Percentiles rank a stretch among this genome's conserved stretches.
Evolutionary conservation across 1,140 invertebrate species (phyloP).

Genomic region (Leptinotarsa texana): DNA sequence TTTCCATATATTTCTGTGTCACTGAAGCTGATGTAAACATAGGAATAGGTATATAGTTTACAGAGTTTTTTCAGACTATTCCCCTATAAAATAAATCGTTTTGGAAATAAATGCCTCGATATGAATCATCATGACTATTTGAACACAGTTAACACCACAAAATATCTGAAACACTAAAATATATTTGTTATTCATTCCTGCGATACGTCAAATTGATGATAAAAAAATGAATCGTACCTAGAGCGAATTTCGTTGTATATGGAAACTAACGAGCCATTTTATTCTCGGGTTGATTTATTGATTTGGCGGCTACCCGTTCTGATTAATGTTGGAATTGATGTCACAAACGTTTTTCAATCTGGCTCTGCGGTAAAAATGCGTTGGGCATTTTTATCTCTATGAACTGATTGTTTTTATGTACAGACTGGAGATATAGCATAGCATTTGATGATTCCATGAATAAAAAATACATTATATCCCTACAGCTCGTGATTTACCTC

Average conservation of each 20-base stretch:
- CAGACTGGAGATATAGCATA: no score
- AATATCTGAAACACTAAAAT: not conserved
- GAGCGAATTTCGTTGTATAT: not conserved
- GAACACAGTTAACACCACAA: not conserved
- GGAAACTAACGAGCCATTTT: conserved; percentile 40
- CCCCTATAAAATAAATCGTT: no score
- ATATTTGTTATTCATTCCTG: not conserved
- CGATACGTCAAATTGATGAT: not conserved
- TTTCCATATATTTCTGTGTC: no score
- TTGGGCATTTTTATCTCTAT: not conserved
- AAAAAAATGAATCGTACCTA: not conserved
- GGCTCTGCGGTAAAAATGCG: not conserved
- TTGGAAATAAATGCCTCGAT: no score
- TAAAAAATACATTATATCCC: no score
- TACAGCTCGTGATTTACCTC: no score
- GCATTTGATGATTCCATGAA: no score
- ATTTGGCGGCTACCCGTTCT: conserved; percentile 38
- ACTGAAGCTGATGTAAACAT: no score
- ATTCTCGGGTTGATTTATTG: conserved; percentile 40
- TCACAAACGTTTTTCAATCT: not conserved
- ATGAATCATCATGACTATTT: no score
- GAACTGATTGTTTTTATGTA: not conserved
- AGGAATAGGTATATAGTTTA: no score
- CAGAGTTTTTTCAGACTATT: no score
- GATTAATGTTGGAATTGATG: conserved; percentile 38